Evolutionary conservation across 2,888 invertebrate genomes (phyloP).

Genomic region (Julus scandinavius): DNA sequence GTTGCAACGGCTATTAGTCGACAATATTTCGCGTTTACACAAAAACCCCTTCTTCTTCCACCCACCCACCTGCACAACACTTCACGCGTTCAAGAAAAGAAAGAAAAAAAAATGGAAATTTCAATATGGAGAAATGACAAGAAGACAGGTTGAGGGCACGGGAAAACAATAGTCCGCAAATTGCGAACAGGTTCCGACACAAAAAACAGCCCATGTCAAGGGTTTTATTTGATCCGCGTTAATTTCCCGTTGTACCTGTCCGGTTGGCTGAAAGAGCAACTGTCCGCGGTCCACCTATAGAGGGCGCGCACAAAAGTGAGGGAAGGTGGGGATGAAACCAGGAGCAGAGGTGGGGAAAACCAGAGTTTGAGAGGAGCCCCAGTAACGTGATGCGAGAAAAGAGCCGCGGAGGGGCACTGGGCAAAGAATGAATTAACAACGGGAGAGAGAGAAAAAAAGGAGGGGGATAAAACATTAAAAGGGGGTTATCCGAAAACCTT

Average conservation of each 20-base stretch:
- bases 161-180: constrained; percentile 42
- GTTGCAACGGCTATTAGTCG: not conserved
- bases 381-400: constrained; percentile 15
- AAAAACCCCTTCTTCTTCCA: constrained; percentile 44
- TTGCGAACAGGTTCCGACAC: constrained; percentile 33
- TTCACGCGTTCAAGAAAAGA: not conserved
- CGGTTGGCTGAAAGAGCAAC: not conserved
- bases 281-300: constrained; percentile 15
- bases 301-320: constrained; percentile 11
- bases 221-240: constrained; percentile 25
- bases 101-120: constrained; percentile 15
- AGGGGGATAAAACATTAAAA: constrained; percentile 35
- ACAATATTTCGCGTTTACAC: not conserved
- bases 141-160: constrained; percentile 17
- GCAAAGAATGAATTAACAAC: constrained; percentile 19
- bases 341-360: not conserved
- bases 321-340: not conserved
- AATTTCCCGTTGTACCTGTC: constrained; percentile 40
- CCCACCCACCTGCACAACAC: not conserved
- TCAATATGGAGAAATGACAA: not conserved
- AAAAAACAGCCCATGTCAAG: not conserved
- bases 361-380: not conserved
- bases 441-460: not conserved
- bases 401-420: not conserved
- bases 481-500: constrained; percentile 11